A percentile compares a stretch with the other conserved stretches of the same genome.
phyloP scores from a whole-genome alignment of 2,113 vertebrate genomes.

The Apeltes quadracus region DNA sequence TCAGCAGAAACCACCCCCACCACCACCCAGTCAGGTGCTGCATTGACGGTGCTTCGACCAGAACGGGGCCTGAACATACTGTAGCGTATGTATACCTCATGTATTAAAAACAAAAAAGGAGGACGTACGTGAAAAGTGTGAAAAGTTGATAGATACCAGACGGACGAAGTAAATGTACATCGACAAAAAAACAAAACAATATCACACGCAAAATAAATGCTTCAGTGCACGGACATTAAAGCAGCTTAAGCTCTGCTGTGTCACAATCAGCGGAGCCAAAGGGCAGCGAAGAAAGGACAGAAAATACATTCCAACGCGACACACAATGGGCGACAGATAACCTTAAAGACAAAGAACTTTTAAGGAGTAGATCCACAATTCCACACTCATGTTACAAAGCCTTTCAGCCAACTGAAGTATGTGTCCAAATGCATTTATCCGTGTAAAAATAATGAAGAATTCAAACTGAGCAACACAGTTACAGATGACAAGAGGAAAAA shows the following conservation, averaged over 20 bases:
- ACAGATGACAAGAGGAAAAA: neutral
- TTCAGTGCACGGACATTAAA: conserved; percentile 79
- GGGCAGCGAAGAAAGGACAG: conserved; percentile 71
- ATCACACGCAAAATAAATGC: conserved; percentile 58
- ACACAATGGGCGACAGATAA: conserved; percentile 65
- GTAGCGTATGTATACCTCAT: neutral
- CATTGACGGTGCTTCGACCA: conserved; percentile 29
- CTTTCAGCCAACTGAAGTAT: conserved; percentile 14
- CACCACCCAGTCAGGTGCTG: conserved; percentile 46
- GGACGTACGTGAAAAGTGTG: neutral
- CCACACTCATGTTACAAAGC: conserved; percentile 40
- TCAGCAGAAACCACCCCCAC: conserved; percentile 54
- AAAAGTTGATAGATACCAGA: conserved; percentile 35
- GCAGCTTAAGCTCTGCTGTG: conserved; percentile 29
- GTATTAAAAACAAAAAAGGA: neutral
- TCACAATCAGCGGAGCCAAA: conserved; percentile 83
- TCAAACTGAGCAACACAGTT: neutral
- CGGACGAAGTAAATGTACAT: conserved; percentile 34
- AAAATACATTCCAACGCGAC: conserved; percentile 84
- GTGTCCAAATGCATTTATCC: conserved; percentile 30
- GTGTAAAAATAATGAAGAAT: conserved; percentile 7
- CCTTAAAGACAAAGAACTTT: conserved; percentile 30
- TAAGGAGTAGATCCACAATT: conserved; percentile 17
- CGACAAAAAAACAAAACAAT: conserved; percentile 62
- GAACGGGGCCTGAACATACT: neutral